Evolutionary conservation across 2,797 vertebrate genomes (phyloP), one percentile per base, ranked within the genome.

Genomic region (Euthynnus affinis): DNA sequence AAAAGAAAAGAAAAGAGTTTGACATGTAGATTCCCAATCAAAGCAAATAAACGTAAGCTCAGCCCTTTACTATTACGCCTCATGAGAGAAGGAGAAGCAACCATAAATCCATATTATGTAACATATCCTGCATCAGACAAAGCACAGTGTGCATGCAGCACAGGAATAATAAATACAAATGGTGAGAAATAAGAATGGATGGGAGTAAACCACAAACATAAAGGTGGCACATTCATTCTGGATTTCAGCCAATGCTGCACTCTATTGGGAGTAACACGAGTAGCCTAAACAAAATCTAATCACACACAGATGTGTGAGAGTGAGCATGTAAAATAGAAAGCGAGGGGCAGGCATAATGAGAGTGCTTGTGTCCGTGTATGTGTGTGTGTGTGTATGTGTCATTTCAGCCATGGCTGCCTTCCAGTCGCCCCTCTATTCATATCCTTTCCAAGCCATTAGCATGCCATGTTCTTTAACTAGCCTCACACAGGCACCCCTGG

Each of bases 391-490:
- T 64, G 63, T 70, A 74, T 74, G 78, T 83, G 84, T 89, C 84
- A 88, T 86, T 89, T 86, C 56, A 89, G 76, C 67, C 74, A 80
- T 91, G 88, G 86, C 84, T 88, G 83, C 76, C 81, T 89, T 92
- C 88, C 91, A 91, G 84, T 85, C 74, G 61, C 76, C 74, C 79
- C 71, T 89, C 83, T 87, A 82, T 88, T 90, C 88, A 90, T 84
- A 89, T 91, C 87, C 71, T 82, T 77, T 51, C 71, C 59, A 57
- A 87, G 55, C 82, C 83, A 90, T 90, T 91, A 91, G 84, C 83
- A 83, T 87, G 88, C 81, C 86, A n/a, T 82, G 87, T 87, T 86
- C 86, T 90, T 92, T 90, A 93, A 91, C 90, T 83, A 90, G 87
- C 70, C 83, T 81, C 80, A 84, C 83, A 73, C 81, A 83, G 73